These are phyloP conservation scores for Eupristina koningsbergeri DNA, from an alignment of 1,140 invertebrate genomes.

Conservation along the genomic window DNA sequence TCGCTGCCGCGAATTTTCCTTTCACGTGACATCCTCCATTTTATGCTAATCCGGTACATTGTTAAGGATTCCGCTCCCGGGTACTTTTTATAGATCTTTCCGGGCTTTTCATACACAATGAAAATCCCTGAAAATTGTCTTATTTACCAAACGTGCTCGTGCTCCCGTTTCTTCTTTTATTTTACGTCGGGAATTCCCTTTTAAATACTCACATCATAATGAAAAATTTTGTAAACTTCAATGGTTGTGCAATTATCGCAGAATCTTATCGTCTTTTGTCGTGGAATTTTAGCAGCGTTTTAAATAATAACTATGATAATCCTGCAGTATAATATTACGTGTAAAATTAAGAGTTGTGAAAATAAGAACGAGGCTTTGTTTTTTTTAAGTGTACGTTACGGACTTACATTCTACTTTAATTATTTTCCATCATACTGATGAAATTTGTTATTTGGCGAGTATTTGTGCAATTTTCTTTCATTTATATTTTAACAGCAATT, in stretches of 20 bases:
- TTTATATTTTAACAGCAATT: no score
- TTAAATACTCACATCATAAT: no score
- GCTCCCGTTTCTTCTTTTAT: neutral
- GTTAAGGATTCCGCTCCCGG: neutral
- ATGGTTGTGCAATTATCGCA: neutral
- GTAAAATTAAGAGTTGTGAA: no score
- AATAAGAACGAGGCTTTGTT: no score
- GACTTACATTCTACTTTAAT: no score
- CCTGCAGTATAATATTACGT: neutral
- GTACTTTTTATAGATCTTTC: neutral
- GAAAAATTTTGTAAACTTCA: neutral
- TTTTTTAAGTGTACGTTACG: no score
- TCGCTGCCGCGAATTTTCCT: neutral
- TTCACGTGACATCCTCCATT: neutral
- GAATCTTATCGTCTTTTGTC: neutral
- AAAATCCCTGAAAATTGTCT: neutral
- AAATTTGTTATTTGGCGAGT: no score
- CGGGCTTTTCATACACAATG: neutral
- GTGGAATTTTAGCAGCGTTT: neutral
- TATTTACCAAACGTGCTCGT: neutral
- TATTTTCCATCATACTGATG: no score
- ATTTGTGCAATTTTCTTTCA: no score
- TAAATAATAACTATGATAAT: neutral
- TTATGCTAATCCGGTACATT: slow-evolving; percentile 31
- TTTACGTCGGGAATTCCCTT: neutral